These are phyloP conservation scores for Drosophila subsilvestris DNA, from an alignment of 2,888 invertebrate genomes.

Conservation along the genomic window DNA sequence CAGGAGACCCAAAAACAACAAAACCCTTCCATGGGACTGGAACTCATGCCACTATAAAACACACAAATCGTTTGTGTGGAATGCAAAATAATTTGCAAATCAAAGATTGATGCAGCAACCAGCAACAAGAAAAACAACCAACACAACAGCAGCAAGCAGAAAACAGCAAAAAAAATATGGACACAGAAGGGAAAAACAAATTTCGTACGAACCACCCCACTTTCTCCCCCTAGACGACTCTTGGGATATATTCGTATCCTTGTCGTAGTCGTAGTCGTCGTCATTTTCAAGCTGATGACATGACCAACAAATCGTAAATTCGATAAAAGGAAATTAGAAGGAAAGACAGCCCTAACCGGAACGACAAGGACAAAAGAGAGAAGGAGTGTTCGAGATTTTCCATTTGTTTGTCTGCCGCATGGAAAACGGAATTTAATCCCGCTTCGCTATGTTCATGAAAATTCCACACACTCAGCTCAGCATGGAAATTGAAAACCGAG, in stretches of 20 bases:
- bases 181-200: constrained; percentile 28
- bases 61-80: constrained; percentile 59
- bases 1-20: constrained; percentile 10
- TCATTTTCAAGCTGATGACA: constrained; percentile 64
- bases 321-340: constrained; percentile 80
- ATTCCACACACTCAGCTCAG: constrained; percentile 51
- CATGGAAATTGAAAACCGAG: constrained; percentile 65
- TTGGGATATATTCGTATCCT: constrained; percentile 39
- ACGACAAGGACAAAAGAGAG: constrained; percentile 27
- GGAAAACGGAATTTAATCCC: constrained; percentile 69
- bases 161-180: constrained; percentile 11
- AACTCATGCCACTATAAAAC: constrained; percentile 38
- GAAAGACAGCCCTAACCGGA: constrained; percentile 57
- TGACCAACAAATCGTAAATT: constrained; percentile 77
- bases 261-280: constrained; percentile 19
- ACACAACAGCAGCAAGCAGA: constrained; percentile 1
- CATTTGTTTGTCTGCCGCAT: constrained; percentile 31
- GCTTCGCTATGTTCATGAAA: constrained; percentile 55
- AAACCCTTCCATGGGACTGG: background rate
- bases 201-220: constrained; percentile 14
- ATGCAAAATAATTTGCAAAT: constrained; percentile 58
- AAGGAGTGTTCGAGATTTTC: constrained; percentile 19
- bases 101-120: constrained; percentile 44
- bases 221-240: constrained; percentile 3
- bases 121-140: constrained; percentile 1